These are phyloP conservation scores for Mnemiopsis leidyi DNA, from an alignment of 37 sponge, comb jelly and placozoan genomes.

Conservation along the genomic window DNA sequence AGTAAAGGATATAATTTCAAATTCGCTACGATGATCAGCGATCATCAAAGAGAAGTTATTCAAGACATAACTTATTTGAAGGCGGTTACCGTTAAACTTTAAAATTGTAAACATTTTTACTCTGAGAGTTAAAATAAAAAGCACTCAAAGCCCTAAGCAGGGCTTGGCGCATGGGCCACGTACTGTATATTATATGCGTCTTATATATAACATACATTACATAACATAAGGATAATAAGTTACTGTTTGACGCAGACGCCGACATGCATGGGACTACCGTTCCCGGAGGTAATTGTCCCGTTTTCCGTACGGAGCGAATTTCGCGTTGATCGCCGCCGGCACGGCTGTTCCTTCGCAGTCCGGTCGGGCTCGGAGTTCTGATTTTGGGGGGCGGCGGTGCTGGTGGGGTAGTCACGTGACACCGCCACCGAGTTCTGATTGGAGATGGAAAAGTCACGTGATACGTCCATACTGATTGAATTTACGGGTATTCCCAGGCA, in stretches of 20 bases:
- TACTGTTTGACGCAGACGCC: constrained; percentile 41
- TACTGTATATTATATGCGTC: background rate
- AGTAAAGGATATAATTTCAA: background rate
- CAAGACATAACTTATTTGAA: background rate
- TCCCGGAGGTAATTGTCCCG: background rate
- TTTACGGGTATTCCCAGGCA: constrained; percentile 1
- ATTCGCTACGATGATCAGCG: background rate
- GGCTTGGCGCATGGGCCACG: no score
- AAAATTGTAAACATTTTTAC: background rate
- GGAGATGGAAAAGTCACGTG: background rate
- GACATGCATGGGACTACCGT: constrained; percentile 3
- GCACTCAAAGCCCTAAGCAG: background rate
- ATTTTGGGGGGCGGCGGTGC: background rate
- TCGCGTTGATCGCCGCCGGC: background rate
- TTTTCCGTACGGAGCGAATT: background rate
- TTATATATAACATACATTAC: background rate
- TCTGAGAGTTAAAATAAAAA: background rate
- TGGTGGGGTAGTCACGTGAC: background rate
- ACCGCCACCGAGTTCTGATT: constrained; percentile 18
- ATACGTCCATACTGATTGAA: constrained; percentile 8
- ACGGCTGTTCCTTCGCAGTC: background rate
- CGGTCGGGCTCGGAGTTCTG: background rate
- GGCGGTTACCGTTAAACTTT: background rate
- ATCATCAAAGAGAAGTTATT: no score
- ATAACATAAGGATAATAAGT: background rate